phyloP scores from a whole-genome alignment of 2,113 vertebrate species.

The Sylvietta virens region DNA sequence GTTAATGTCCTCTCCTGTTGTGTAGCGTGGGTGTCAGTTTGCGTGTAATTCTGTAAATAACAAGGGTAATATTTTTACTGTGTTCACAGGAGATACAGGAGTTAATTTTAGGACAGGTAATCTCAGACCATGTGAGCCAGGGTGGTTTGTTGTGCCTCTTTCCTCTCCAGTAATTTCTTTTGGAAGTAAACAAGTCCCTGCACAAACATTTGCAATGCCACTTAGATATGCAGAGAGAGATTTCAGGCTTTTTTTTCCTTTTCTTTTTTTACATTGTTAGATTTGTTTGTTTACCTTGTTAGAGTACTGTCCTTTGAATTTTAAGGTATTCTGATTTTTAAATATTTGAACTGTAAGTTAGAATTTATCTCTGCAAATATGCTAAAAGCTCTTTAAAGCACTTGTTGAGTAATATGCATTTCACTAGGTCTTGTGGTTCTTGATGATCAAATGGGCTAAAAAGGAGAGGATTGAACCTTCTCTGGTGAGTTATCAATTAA shows the following conservation, averaged over 20 bases:
- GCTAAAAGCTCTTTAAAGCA: background rate
- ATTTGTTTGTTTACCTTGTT: background rate
- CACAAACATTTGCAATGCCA: background rate
- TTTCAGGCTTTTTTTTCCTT: background rate
- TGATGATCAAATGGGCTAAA: background rate
- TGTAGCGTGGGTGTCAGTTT: background rate
- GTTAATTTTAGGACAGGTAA: background rate
- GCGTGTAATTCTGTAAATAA: background rate
- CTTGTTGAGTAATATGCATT: background rate
- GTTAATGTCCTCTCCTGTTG: background rate
- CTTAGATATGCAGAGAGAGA: background rate
- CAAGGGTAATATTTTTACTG: background rate
- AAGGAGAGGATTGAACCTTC: background rate
- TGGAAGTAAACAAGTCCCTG: background rate
- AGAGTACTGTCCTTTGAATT: background rate
- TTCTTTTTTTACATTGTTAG: background rate
- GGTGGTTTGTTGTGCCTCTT: background rate
- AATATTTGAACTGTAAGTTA: background rate
- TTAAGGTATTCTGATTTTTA: background rate
- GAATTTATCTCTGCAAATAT: background rate
- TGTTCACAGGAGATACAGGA: background rate
- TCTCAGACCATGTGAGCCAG: background rate
- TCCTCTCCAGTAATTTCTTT: background rate
- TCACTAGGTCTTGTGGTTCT: background rate
- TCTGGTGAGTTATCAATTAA: background rate